Evolutionary conservation across 2,113 vertebrate species (phyloP).

Genomic region (Poicephalus meyeri): DNA sequence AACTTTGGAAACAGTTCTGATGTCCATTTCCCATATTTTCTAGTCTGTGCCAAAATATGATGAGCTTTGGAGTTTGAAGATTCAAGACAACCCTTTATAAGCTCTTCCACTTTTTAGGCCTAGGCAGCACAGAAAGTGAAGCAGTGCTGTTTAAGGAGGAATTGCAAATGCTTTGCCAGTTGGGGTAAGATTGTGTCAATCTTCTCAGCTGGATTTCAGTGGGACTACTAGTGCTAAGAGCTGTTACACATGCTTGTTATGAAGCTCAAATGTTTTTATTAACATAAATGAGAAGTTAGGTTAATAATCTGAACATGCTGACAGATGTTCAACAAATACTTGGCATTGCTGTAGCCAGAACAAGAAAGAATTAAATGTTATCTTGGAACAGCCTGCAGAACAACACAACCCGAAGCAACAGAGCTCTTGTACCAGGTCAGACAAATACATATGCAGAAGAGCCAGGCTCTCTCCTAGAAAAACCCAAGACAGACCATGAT

Average conservation of each 20-base stretch:
- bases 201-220: not conserved
- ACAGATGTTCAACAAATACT: slow-evolving; percentile 58
- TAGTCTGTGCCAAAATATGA: not conserved
- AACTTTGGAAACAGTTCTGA: not conserved
- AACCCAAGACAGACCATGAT: not conserved
- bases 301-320: slow-evolving; percentile 48
- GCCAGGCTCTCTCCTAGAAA: not conserved
- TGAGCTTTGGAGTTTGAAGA: not conserved
- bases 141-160: not conserved
- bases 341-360: slow-evolving; percentile 23
- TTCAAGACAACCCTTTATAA: not conserved
- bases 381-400: not conserved
- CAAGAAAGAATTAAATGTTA: slow-evolving; percentile 4
- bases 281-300: slow-evolving; percentile 39
- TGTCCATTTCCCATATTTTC: not conserved
- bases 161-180: not conserved
- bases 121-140: not conserved
- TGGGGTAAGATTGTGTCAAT: not conserved
- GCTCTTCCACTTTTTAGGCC: not conserved
- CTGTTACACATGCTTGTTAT: not conserved
- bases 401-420: not conserved
- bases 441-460: not conserved
- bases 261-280: slow-evolving; percentile 23
- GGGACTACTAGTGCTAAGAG: not conserved
- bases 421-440: not conserved